These are phyloP conservation scores for Palythoa grandis DNA, from an alignment of 92 coral and sea anemone genomes.

Conservation along the genomic window DNA sequence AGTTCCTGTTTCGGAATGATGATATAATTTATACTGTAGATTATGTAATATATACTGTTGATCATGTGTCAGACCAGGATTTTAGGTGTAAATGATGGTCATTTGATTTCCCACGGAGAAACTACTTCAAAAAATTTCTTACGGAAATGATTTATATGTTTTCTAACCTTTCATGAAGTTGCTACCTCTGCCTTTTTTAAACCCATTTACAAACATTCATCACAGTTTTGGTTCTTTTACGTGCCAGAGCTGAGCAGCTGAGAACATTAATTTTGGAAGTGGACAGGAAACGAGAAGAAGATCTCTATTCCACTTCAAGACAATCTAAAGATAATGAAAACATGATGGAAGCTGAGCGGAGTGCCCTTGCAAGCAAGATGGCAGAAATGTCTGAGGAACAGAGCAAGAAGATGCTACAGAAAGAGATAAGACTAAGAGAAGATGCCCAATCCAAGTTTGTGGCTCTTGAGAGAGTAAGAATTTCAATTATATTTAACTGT, in stretches of 20 bases:
- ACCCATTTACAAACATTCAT: not conserved
- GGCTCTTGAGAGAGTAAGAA: conserved; percentile 80
- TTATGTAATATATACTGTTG: too few species aligned
- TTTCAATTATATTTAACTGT: too few species aligned
- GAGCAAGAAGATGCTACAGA: conserved; percentile 85
- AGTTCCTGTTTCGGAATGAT: too few species aligned
- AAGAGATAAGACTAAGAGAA: conserved; percentile 91
- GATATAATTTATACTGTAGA: too few species aligned
- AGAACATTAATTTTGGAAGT: conserved; percentile 76
- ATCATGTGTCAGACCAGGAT: too few species aligned
- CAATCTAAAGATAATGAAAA: conserved; percentile 82
- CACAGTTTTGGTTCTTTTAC: not conserved
- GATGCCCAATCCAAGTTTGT: conserved; percentile 93
- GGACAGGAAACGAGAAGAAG: conserved; percentile 86
- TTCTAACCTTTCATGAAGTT: not conserved
- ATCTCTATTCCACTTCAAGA: conserved; percentile 69
- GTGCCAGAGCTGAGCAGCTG: conserved; percentile 80
- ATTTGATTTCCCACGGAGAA: too few species aligned
- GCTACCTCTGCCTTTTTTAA: too few species aligned
- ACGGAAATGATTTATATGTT: too few species aligned
- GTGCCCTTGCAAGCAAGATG: conserved; percentile 77
- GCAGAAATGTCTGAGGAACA: conserved; percentile 94
- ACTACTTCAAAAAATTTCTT: too few species aligned
- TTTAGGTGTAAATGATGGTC: too few species aligned
- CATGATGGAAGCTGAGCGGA: conserved; percentile 79